These are phyloP conservation scores for Punctoribates punctum DNA, from an alignment of 2,888 invertebrate genomes.

Conservation along the genomic window DNA sequence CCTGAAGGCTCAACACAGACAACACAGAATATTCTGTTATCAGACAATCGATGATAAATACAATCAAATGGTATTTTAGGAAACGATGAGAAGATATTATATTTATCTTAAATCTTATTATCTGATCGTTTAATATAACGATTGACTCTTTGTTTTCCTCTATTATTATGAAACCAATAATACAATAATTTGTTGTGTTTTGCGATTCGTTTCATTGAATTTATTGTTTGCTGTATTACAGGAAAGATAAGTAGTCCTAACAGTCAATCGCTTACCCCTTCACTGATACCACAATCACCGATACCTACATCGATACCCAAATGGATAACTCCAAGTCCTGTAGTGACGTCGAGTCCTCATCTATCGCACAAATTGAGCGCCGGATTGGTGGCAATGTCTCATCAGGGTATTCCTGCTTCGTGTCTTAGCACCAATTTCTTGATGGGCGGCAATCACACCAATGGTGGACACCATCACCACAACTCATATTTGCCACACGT, in stretches of 20 bases:
- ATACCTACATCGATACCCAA: neutral
- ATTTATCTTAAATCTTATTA: neutral
- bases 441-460: neutral
- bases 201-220: no score
- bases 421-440: neutral
- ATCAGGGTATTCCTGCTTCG: neutral
- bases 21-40: neutral
- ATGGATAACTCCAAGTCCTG: neutral
- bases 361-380: neutral
- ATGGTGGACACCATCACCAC: neutral
- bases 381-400: neutral
- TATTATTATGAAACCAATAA: no score
- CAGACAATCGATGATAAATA: neutral
- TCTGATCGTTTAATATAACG: neutral
- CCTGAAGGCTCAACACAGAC: neutral
- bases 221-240: neutral
- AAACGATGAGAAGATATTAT: neutral
- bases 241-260: neutral
- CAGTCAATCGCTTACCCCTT: neutral
- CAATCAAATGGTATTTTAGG: neutral
- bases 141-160: neutral
- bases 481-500: neutral
- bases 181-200: no score
- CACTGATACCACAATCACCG: neutral
- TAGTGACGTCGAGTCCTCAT: neutral